phyloP scores from a whole-genome alignment of 2,113 vertebrate genomes.

The Motacilla tschutschensis region DNA sequence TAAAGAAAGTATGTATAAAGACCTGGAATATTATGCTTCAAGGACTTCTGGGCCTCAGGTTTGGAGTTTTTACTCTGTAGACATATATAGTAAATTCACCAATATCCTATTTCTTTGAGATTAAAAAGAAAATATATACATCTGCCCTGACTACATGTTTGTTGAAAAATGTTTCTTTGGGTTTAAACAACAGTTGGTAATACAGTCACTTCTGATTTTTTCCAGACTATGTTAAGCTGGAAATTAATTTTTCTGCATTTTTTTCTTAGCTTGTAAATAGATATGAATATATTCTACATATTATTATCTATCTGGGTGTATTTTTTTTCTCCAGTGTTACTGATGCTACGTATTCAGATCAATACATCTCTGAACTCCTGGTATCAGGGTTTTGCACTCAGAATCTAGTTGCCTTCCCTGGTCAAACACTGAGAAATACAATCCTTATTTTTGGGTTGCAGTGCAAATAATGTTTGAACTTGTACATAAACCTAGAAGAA shows the following conservation, averaged over 20 bases:
- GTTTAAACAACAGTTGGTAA: neutral
- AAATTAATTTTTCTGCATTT: neutral
- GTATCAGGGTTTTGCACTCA: neutral
- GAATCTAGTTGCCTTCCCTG: neutral
- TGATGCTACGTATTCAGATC: neutral
- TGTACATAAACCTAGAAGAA: neutral
- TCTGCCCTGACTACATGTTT: neutral
- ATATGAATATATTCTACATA: neutral
- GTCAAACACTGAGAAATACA: neutral
- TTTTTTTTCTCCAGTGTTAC: neutral
- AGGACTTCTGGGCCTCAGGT: neutral
- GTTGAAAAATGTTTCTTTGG: neutral
- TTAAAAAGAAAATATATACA: accelerated
- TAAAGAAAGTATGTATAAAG: neutral
- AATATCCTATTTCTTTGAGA: neutral
- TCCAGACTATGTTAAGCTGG: neutral
- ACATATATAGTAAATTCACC: neutral
- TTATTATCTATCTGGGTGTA: neutral
- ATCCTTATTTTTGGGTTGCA: neutral
- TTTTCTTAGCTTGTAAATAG: neutral
- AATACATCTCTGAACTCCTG: neutral
- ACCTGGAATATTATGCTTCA: neutral
- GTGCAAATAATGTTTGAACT: neutral
- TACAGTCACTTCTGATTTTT: neutral
- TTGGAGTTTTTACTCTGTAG: neutral